Evolutionary conservation across 2,888 invertebrate genomes (phyloP).

Genomic region (Ormyrus nitidulus): DNA sequence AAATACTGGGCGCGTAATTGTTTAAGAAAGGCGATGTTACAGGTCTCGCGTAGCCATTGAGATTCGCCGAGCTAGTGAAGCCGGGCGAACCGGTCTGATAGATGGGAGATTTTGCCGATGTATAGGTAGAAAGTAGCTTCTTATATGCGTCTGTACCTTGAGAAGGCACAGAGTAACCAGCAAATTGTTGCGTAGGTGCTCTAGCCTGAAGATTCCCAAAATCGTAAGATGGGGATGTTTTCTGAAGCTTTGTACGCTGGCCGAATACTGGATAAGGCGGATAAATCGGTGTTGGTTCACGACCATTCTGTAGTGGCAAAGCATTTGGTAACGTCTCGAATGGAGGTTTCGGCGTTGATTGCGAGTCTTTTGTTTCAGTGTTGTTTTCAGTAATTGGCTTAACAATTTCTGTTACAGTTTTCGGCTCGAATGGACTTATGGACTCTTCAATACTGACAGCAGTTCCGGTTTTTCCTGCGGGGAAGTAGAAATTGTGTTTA

Average conservation of each 20-base stretch:
- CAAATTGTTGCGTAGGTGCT: constrained; percentile 9
- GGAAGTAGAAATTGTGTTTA: constrained; percentile 71
- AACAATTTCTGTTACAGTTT: constrained; percentile 64
- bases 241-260: constrained; percentile 68
- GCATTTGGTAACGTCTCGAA: constrained; percentile 42
- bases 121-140: constrained; percentile 32
- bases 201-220: constrained; percentile 43
- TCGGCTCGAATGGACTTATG: constrained; percentile 69
- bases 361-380: background rate
- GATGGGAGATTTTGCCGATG: constrained; percentile 31
- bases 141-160: constrained; percentile 22
- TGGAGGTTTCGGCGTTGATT: background rate
- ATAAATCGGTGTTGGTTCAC: constrained; percentile 44
- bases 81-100: constrained; percentile 9
- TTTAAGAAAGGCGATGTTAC: constrained; percentile 32
- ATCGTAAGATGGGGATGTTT: constrained; percentile 57
- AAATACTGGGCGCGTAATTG: constrained; percentile 23
- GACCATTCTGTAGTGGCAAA: constrained; percentile 44
- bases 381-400: constrained; percentile 57
- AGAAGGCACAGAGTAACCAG: constrained; percentile 6
- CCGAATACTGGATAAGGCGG: constrained; percentile 63
- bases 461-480: constrained; percentile 70
- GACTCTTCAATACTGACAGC: constrained; percentile 73
- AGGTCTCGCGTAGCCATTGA: constrained; percentile 46
- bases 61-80: constrained; percentile 18